Conservation (phyloP, 2,797 vertebrate genomes). For the Sylvia borin region DNA sequence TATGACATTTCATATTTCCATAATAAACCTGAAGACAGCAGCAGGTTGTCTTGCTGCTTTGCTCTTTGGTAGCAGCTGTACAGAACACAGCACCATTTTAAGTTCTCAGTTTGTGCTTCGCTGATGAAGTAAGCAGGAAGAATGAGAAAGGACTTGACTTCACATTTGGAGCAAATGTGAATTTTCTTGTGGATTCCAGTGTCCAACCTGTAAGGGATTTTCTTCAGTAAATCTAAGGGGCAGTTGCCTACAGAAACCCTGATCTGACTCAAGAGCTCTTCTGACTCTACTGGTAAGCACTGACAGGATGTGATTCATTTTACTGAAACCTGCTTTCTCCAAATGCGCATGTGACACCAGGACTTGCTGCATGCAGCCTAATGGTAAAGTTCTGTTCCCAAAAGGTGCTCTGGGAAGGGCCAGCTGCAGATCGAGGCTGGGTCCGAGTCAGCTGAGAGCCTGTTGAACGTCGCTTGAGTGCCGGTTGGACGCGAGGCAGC, state of each 20-base stretch:
- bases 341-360: fast-evolving
- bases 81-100: neutral
- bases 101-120: neutral
- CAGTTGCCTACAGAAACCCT: neutral
- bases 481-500: fast-evolving
- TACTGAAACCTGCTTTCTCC: neutral
- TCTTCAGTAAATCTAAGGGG: neutral
- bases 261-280: neutral
- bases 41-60: neutral
- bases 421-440: fast-evolving
- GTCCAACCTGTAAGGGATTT: neutral
- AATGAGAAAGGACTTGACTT: neutral
- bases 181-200: neutral
- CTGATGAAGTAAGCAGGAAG: neutral
- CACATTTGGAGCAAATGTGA: neutral
- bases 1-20: neutral
- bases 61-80: neutral
- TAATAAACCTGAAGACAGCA: neutral
- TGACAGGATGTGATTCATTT: neutral
- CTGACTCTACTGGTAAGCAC: fast-evolving
- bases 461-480: neutral
- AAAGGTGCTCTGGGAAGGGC: neutral
- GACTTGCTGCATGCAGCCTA: neutral
- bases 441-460: no score
- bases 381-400: no score